Conservation (phyloP, 2,113 vertebrate genomes). For the Pelobates fuscus region DNA sequence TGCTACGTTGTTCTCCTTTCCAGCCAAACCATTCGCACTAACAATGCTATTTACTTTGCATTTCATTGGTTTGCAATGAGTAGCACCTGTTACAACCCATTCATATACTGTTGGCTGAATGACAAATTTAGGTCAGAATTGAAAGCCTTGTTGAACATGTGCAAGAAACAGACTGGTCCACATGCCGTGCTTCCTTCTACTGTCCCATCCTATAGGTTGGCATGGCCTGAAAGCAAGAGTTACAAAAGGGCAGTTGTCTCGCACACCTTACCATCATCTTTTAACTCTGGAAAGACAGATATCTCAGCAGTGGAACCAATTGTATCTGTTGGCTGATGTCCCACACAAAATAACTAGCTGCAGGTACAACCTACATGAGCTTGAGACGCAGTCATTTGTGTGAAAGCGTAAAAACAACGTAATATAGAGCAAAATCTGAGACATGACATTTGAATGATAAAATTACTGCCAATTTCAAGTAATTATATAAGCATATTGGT, state of each 20-base stretch:
- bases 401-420: background rate
- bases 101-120: constrained; percentile 95
- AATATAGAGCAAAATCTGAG: too few relatives aligned
- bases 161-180: constrained; percentile 62
- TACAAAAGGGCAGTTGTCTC: constrained; percentile 61
- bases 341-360: background rate
- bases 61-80: constrained; percentile 97
- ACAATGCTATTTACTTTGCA: constrained; percentile 84
- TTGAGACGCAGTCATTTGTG: background rate
- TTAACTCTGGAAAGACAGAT: constrained; percentile 76
- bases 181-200: constrained; percentile 55
- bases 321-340: constrained; percentile 68
- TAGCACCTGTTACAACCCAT: constrained; percentile 95
- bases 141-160: constrained; percentile 77
- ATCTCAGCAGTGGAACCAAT: constrained; percentile 80
- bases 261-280: constrained; percentile 63
- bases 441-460: too few relatives aligned
- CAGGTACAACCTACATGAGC: background rate
- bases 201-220: constrained; percentile 65
- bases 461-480: too few relatives aligned
- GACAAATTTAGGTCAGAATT: constrained; percentile 86
- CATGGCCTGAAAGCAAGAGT: constrained; percentile 61
- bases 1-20: constrained; percentile 91
- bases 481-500: background rate
- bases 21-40: constrained; percentile 84